These are phyloP conservation scores for Apotomis capreana DNA, from an alignment of 2,888 invertebrate genomes.

Conservation along the genomic window DNA sequence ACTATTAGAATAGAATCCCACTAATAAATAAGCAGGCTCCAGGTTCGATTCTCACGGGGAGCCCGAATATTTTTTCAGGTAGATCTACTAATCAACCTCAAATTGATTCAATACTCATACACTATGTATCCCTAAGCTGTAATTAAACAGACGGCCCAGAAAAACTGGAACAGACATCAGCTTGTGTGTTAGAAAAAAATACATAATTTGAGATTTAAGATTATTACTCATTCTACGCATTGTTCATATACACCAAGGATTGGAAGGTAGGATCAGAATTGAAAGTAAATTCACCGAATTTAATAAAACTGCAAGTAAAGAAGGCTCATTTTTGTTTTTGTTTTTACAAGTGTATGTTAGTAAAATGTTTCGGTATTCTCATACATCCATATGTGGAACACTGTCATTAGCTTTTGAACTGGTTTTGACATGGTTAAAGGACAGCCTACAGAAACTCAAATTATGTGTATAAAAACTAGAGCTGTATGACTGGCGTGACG, in stretches of 20 bases:
- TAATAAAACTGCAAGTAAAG: too few species aligned
- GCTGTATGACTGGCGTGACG: too few species aligned
- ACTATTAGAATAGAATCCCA: neutral
- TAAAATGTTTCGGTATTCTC: too few species aligned
- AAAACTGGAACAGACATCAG: constrained; percentile 1
- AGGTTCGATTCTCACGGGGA: constrained; percentile 2
- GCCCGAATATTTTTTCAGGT: constrained; percentile 14
- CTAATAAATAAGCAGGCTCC: neutral
- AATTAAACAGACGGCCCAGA: constrained; percentile 20
- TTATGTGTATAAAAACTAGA: too few species aligned
- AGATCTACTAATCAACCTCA: constrained; percentile 7
- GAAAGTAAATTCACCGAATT: too few species aligned
- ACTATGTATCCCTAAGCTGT: constrained; percentile 11
- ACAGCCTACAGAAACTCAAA: too few species aligned
- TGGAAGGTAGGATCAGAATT: neutral
- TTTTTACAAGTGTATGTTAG: neutral
- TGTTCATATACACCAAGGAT: neutral
- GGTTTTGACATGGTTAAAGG: too few species aligned
- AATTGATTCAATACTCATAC: constrained; percentile 10
- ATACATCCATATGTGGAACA: too few species aligned
- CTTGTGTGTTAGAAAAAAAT: constrained; percentile 2
- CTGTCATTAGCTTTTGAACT: too few species aligned
- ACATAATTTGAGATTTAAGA: too few species aligned
- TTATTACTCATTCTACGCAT: too few species aligned
- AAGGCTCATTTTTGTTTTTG: too few species aligned